These are phyloP conservation scores for Heterotis niloticus DNA, from an alignment of 2,113 vertebrate genomes.

Conservation along the genomic window DNA sequence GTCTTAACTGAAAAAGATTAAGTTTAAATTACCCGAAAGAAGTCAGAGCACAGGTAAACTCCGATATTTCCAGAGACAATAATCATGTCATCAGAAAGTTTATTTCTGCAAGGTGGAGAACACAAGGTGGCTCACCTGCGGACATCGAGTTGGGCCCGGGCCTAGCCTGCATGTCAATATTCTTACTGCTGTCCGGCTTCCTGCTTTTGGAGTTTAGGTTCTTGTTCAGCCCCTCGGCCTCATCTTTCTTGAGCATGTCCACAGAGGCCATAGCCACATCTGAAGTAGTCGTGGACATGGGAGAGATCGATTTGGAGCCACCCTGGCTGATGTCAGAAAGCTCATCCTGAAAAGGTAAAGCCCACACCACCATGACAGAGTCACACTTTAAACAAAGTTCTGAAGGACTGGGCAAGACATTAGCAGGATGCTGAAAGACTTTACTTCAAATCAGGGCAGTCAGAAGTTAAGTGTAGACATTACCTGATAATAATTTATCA, in stretches of 20 bases:
- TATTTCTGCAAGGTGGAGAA: too few relatives aligned
- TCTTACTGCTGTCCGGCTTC: conserved; percentile 69
- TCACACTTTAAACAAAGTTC: background rate
- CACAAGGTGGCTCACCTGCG: conserved; percentile 62
- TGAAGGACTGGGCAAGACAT: background rate
- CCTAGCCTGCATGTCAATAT: conserved; percentile 66
- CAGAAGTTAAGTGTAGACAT: background rate
- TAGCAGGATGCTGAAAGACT: background rate
- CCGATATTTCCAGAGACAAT: too few relatives aligned
- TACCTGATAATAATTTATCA: background rate
- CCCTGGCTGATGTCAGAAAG: conserved; percentile 68
- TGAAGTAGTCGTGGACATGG: conserved; percentile 67
- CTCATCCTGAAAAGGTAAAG: conserved; percentile 76
- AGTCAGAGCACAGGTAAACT: too few relatives aligned
- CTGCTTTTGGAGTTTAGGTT: conserved; percentile 59
- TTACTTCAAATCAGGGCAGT: background rate
- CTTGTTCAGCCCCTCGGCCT: conserved; percentile 62
- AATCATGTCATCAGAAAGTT: too few relatives aligned
- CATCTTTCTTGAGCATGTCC: conserved; percentile 61
- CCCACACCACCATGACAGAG: background rate
- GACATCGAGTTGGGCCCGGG: conserved; percentile 77
- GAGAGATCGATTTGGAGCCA: conserved; percentile 74
- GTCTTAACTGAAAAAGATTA: too few relatives aligned
- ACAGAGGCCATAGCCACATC: conserved; percentile 60
- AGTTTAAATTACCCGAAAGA: too few relatives aligned